Conservation (phyloP, 1,140 invertebrate species). For the Carposina sasakii region DNA sequence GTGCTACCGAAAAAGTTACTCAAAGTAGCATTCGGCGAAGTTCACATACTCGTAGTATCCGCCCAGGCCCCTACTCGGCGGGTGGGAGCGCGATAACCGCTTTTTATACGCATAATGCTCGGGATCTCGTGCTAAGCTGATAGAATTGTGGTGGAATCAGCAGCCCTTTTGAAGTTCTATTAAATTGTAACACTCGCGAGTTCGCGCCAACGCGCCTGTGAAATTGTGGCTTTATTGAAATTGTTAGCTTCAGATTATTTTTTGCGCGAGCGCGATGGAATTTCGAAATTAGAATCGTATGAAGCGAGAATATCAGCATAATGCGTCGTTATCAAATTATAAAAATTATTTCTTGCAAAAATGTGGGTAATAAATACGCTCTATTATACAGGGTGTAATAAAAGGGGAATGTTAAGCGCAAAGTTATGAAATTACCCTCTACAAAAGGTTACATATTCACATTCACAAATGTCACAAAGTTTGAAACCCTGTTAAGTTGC, state of each 20-base stretch:
- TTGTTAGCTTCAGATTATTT: slow-evolving; percentile 54
- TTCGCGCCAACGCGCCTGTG: slow-evolving; percentile 61
- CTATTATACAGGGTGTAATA: too few species aligned
- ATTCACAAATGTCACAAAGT: too few species aligned
- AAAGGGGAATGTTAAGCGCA: too few species aligned
- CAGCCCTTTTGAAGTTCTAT: slow-evolving; percentile 69
- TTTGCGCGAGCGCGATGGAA: slow-evolving; percentile 17
- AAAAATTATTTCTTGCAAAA: too few species aligned
- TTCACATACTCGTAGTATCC: slow-evolving; percentile 16
- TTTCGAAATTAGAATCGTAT: background rate
- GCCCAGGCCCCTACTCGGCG: slow-evolving; percentile 16
- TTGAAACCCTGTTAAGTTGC: too few species aligned
- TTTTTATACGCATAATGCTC: slow-evolving; percentile 68
- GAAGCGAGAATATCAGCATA: background rate
- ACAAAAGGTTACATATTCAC: too few species aligned
- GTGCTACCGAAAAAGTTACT: slow-evolving; percentile 29
- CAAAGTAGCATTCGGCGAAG: slow-evolving; percentile 23
- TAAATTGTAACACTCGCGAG: slow-evolving; percentile 66
- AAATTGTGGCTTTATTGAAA: slow-evolving; percentile 68
- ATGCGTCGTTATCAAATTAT: too few species aligned
- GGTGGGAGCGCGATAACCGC: slow-evolving; percentile 51
- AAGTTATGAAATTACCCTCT: too few species aligned
- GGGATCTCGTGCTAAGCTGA: slow-evolving; percentile 67
- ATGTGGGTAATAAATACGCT: too few species aligned
- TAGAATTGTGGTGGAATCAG: slow-evolving; percentile 67